A percentile compares a stretch with the other conserved stretches of the same genome.
These are phyloP conservation scores for Yoshiicerus persimilis DNA, from an alignment of 1,140 invertebrate genomes.

Conservation along the genomic window DNA sequence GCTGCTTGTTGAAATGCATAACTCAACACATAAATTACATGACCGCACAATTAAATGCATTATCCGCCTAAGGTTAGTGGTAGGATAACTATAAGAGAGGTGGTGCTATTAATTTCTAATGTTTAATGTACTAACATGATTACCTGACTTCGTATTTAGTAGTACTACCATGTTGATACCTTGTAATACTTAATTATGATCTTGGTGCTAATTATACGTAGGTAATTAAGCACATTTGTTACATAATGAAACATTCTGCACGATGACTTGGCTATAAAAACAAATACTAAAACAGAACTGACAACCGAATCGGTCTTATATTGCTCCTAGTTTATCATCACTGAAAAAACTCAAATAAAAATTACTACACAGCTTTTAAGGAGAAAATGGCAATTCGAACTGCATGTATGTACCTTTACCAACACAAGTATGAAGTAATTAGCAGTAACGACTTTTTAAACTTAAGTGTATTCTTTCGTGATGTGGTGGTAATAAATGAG, in stretches of 20 bases:
- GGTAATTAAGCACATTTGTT: too few relatives aligned
- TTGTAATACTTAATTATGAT: too few relatives aligned
- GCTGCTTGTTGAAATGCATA: too few relatives aligned
- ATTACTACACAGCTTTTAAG: neutral
- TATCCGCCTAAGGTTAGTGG: too few relatives aligned
- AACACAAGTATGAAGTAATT: neutral
- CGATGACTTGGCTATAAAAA: neutral
- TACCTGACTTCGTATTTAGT: too few relatives aligned
- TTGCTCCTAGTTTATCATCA: constrained; percentile 4
- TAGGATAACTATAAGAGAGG: too few relatives aligned
- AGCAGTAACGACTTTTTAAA: neutral
- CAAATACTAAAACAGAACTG: neutral
- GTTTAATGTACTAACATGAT: too few relatives aligned
- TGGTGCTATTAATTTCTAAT: too few relatives aligned
- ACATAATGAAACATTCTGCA: neutral
- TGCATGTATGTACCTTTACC: neutral
- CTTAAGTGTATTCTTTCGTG: neutral
- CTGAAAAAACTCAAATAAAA: neutral
- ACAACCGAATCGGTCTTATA: constrained; percentile 5
- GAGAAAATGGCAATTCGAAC: neutral
- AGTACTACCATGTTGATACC: too few relatives aligned
- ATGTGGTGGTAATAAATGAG: neutral
- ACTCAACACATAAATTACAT: too few relatives aligned
- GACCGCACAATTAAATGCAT: too few relatives aligned
- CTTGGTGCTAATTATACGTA: too few relatives aligned